Evolutionary conservation across 2,797 vertebrate species (phyloP), one percentile per base, ranked within the genome.

Genomic region (Propithecus deckenii): DNA sequence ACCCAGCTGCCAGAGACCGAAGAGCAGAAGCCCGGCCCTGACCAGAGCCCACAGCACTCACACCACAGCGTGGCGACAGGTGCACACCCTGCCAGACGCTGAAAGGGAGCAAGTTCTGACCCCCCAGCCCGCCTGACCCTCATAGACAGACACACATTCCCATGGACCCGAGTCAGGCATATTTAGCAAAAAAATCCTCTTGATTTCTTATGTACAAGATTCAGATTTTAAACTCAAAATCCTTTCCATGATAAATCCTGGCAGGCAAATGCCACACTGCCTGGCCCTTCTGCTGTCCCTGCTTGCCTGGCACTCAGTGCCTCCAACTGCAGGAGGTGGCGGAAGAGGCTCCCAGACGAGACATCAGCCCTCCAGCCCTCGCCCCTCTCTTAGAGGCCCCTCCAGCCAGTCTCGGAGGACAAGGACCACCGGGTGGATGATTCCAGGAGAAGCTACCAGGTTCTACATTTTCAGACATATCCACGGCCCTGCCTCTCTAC

Each of bases 171-270:
- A 97, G 65, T 75, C 50, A 93, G 96, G 94, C 85, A 96, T 96
- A 97, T 93, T 96, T 95, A 65, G 63, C 4, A 43, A 50, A 32
- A 72, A 52, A n/a, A 74, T 9, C 97, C 97, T 74, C 46, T 97
- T 50, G 1, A 95, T 96, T 98, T 91, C 85, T 97, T 96, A 96
- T 98, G 96, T 98, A 98, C 98, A 98, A 97, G 93, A 98, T 80
- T 98, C 95, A 98, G 97, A 98, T 97, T 96, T 91, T 93, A 98
- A 97, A 97, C 95, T 98, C 97, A 96, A 98, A 98, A 97, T 93
- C 91, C 97, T 71, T 75, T 84, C 69, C 46, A 0, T 87, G 96
- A 95, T 61, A 74, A 71, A 86, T 94, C 95, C 93, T 94, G 93
- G 97, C 97, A 97, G 95, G 97, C 78, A 98, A 98, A 97, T 63